phyloP scores from a whole-genome alignment of 2,113 vertebrate genomes.

The Aldabrachelys gigantea region DNA sequence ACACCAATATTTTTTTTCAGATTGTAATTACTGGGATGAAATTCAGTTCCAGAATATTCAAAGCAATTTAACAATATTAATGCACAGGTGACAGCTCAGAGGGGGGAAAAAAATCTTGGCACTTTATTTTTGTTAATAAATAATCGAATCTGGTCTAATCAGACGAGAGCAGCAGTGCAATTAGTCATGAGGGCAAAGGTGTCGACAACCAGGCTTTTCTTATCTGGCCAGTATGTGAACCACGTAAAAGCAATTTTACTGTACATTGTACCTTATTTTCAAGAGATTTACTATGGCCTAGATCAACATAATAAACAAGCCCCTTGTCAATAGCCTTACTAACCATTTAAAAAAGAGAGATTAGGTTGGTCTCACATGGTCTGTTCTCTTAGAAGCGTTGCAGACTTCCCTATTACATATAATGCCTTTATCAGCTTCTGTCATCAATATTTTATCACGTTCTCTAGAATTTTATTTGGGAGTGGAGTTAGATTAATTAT shows the following conservation, averaged over 20 bases:
- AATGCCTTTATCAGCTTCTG: background rate
- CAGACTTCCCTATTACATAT: background rate
- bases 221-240: slow-evolving; percentile 17
- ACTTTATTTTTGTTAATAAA: slow-evolving; percentile 19
- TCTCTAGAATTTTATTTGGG: background rate
- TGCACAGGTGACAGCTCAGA: slow-evolving; percentile 1
- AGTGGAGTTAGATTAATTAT: background rate
- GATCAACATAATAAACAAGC: slow-evolving; percentile 1
- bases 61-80: background rate
- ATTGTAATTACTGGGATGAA: background rate
- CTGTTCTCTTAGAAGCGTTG: background rate
- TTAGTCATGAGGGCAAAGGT: background rate
- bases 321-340: background rate
- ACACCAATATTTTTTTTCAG: background rate
- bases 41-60: background rate
- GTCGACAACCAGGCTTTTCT: background rate
- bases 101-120: background rate
- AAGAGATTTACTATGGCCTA: background rate
- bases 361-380: background rate
- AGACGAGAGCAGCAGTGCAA: slow-evolving; percentile 9
- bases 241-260: background rate
- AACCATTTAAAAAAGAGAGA: background rate
- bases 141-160: slow-evolving; percentile 22
- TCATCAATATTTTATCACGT: background rate
- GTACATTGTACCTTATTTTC: background rate